Evolutionary conservation across 2,888 invertebrate species (phyloP).

Genomic region (Aromia moschata): DNA sequence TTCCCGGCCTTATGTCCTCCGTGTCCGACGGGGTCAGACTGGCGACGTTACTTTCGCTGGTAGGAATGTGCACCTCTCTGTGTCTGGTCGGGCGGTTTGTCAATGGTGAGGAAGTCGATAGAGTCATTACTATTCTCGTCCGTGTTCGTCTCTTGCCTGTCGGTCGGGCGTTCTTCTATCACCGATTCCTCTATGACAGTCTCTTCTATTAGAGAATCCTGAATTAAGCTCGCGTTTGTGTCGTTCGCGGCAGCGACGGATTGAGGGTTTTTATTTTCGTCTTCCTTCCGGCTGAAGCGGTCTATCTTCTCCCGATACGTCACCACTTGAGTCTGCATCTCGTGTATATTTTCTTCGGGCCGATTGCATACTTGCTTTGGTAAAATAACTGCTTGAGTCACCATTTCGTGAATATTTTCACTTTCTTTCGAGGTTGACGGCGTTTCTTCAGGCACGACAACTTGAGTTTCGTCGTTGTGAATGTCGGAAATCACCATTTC

Average conservation of each 20-base stretch:
- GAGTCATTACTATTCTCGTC: constrained; percentile 35
- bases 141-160: not conserved
- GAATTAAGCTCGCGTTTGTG: not conserved
- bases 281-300: not conserved
- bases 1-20: not conserved
- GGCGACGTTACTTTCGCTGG: not conserved
- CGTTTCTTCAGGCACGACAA: constrained; percentile 2
- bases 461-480: constrained; percentile 23
- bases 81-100: not conserved
- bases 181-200: constrained; percentile 26
- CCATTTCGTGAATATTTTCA: not conserved
- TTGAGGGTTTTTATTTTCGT: not conserved
- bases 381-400: not conserved
- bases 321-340: constrained; percentile 15
- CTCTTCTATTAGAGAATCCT: not conserved
- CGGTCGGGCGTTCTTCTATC: constrained; percentile 14
- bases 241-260: too few species aligned
- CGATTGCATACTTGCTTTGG: not conserved
- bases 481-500: constrained; percentile 12
- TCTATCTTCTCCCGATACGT: not conserved
- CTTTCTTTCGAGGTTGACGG: constrained; percentile 1
- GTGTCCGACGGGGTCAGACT: not conserved
- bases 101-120: constrained; percentile 27
- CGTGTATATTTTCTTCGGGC: constrained; percentile 3
- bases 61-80: not conserved